These are phyloP conservation scores for Lucilia cuprina DNA, from an alignment of 1,140 invertebrate species.

Conservation along the genomic window DNA sequence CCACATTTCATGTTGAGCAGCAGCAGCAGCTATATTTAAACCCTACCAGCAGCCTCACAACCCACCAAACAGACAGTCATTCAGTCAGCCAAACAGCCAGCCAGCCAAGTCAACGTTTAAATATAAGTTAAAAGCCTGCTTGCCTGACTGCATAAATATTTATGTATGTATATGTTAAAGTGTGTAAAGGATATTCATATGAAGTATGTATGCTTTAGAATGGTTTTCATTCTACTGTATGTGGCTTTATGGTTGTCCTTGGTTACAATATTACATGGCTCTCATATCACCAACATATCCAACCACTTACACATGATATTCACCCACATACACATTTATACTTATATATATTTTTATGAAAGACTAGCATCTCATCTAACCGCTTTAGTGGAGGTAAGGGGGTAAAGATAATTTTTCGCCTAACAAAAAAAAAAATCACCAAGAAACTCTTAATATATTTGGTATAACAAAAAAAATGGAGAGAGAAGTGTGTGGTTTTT, in stretches of 20 bases:
- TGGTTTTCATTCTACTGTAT: background rate
- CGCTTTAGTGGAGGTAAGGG: background rate
- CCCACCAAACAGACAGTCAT: background rate
- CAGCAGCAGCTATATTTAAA: background rate
- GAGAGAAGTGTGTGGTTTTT: background rate
- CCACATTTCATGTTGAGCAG: constrained; percentile 2
- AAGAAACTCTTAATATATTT: background rate
- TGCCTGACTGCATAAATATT: background rate
- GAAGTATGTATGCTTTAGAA: background rate
- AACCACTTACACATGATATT: constrained; percentile 2
- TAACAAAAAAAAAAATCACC: background rate
- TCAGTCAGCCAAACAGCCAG: background rate
- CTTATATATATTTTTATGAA: background rate
- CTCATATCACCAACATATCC: constrained; percentile 4
- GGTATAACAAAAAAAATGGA: background rate
- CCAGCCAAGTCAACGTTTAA: background rate
- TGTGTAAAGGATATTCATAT: background rate
- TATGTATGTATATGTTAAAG: no score
- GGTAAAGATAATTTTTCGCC: no score
- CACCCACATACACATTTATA: background rate
- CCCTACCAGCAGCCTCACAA: background rate
- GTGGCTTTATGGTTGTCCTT: constrained; percentile 16
- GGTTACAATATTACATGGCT: constrained; percentile 14
- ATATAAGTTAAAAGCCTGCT: background rate
- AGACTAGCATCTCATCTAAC: background rate